phyloP scores from a whole-genome alignment of 2,888 invertebrate genomes.

The Tachina lurida region DNA sequence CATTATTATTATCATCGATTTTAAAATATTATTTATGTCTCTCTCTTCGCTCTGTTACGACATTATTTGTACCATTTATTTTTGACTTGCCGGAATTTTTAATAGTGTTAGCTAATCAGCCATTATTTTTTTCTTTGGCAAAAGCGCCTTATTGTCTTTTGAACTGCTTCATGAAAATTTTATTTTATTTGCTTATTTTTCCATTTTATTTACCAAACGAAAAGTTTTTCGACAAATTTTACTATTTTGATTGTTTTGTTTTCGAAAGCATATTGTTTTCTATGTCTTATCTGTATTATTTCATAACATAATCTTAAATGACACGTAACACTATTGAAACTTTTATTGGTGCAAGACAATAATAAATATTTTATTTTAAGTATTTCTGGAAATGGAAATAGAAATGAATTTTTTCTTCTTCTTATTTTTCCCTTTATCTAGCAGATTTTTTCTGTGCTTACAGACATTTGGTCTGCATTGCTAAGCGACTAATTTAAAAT shows the following conservation, averaged over 20 bases:
- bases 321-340: conserved; percentile 53
- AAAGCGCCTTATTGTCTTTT: not conserved
- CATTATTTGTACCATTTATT: too few relatives aligned
- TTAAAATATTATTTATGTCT: too few relatives aligned
- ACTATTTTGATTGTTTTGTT: conserved; percentile 39
- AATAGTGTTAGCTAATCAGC: too few relatives aligned
- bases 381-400: conserved; percentile 50
- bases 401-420: conserved; percentile 4
- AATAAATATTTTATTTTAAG: conserved; percentile 55
- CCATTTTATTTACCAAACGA: not conserved
- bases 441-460: conserved; percentile 1
- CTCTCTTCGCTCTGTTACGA: too few relatives aligned
- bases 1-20: too few relatives aligned
- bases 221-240: conserved; percentile 14
- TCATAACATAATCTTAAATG: conserved; percentile 48
- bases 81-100: too few relatives aligned
- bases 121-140: not conserved
- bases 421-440: conserved; percentile 4
- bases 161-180: not conserved
- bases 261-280: conserved; percentile 47
- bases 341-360: conserved; percentile 38
- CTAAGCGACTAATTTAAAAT: not conserved
- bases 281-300: conserved; percentile 48
- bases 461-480: conserved; percentile 50
- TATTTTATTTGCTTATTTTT: not conserved